Evolutionary conservation across 2,113 vertebrate species (phyloP).

Genomic region (Halichoeres trimaculatus): DNA sequence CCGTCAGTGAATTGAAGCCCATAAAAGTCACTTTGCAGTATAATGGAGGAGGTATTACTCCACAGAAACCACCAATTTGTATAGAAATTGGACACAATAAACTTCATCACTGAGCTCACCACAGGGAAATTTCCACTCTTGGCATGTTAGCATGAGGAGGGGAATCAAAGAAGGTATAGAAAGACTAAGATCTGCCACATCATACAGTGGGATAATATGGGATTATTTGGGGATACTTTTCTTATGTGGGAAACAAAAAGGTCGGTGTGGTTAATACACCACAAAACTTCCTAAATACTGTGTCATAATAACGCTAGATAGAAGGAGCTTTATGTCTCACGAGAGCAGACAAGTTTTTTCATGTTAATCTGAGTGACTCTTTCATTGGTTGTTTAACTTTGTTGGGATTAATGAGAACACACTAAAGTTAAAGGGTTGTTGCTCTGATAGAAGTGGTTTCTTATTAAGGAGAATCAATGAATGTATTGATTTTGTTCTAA

Average conservation of each 20-base stretch:
- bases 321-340: slow-evolving; percentile 33
- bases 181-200: slow-evolving; percentile 46
- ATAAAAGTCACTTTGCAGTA: slow-evolving; percentile 23
- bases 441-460: slow-evolving; percentile 14
- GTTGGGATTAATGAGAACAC: slow-evolving; percentile 7
- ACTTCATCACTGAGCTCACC: slow-evolving; percentile 10
- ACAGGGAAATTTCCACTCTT: slow-evolving; percentile 10
- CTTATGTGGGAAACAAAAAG: slow-evolving; percentile 55
- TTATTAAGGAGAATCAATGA: slow-evolving; percentile 27
- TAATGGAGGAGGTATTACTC: slow-evolving; percentile 20
- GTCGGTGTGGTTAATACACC: slow-evolving; percentile 45
- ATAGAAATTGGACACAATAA: slow-evolving; percentile 26
- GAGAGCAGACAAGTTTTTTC: slow-evolving; percentile 35
- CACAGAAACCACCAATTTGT: slow-evolving; percentile 29
- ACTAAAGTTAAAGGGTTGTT: neutral
- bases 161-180: neutral
- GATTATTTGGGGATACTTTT: slow-evolving; percentile 40
- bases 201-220: slow-evolving; percentile 42
- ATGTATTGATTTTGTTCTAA: neutral
- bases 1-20: slow-evolving; percentile 22
- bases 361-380: slow-evolving; percentile 14
- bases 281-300: slow-evolving; percentile 25
- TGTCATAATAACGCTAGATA: slow-evolving; percentile 33
- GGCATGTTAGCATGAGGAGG: slow-evolving; percentile 17
- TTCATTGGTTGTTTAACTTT: slow-evolving; percentile 16